phyloP scores from a whole-genome alignment of 2,888 invertebrate species.

The Callosobruchus maculatus region DNA sequence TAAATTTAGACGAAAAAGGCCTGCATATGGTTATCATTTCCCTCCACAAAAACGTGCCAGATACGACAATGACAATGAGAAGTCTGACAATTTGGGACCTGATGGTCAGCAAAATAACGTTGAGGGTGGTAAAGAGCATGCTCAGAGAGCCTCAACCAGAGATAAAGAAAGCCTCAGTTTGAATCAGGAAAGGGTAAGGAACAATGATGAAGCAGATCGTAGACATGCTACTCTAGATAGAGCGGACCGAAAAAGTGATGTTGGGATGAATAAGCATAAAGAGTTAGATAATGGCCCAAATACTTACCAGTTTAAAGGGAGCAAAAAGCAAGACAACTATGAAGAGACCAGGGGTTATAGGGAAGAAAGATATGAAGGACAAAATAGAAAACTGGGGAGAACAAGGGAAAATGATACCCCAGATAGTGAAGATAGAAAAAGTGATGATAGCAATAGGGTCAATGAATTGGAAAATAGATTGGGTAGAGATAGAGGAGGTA shows the following conservation, averaged over 20 bases:
- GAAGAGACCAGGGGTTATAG: background rate
- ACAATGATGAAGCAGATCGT: no score
- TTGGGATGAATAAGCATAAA: no score
- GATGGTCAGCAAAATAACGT: no score
- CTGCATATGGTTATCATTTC: background rate
- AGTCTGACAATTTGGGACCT: background rate
- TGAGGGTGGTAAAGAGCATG: no score
- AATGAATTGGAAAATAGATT: background rate
- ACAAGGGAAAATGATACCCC: background rate
- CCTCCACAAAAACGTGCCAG: background rate
- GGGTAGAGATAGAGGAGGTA: background rate
- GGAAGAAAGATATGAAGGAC: background rate
- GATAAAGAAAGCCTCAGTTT: no score
- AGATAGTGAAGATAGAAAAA: background rate
- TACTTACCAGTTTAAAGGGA: background rate
- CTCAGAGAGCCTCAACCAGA: no score
- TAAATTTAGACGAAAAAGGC: conserved; percentile 30
- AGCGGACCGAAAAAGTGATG: no score
- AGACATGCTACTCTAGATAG: no score
- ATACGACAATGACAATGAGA: background rate
- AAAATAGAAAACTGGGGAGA: background rate
- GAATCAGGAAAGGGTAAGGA: no score
- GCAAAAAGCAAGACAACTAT: background rate
- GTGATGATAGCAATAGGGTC: background rate
- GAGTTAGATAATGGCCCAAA: background rate